These are phyloP conservation scores for Bombycilla garrulus DNA, from an alignment of 2,113 vertebrate species.

Conservation along the genomic window DNA sequence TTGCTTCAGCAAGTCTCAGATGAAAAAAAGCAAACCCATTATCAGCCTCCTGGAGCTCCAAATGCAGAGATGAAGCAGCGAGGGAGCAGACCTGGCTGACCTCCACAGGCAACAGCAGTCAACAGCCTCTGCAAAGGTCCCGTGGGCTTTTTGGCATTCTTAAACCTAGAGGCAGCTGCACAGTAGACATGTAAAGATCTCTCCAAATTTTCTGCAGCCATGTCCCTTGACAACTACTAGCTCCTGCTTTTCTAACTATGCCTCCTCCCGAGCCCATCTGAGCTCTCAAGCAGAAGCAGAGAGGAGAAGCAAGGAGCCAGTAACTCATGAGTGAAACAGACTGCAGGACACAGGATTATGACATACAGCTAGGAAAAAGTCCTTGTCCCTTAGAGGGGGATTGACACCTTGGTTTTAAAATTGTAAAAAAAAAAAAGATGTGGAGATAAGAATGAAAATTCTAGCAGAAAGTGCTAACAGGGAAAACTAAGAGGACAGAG, in stretches of 20 bases:
- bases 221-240: not conserved
- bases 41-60: slow-evolving; percentile 37
- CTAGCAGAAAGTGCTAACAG: not conserved
- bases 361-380: not conserved
- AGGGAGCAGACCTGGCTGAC: slow-evolving; percentile 46
- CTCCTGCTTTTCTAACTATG: not conserved
- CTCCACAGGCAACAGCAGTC: slow-evolving; percentile 30
- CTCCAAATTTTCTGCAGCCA: slow-evolving; percentile 13
- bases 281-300: slow-evolving; percentile 4
- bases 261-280: not conserved
- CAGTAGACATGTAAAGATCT: not conserved
- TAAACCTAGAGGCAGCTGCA: slow-evolving; percentile 26
- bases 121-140: slow-evolving; percentile 27
- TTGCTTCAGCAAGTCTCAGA: slow-evolving; percentile 31
- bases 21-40: not conserved
- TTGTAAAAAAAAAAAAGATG: not conserved
- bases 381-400: not conserved
- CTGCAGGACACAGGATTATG: not conserved
- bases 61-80: not conserved
- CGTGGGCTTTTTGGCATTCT: slow-evolving; percentile 1
- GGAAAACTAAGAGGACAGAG: not conserved
- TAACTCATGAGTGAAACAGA: not conserved
- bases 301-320: not conserved
- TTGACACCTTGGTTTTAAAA: not conserved
- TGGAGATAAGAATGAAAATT: not conserved